These are phyloP conservation scores for Polydrusus tereticollis DNA, from an alignment of 2,888 invertebrate species.

Conservation along the genomic window DNA sequence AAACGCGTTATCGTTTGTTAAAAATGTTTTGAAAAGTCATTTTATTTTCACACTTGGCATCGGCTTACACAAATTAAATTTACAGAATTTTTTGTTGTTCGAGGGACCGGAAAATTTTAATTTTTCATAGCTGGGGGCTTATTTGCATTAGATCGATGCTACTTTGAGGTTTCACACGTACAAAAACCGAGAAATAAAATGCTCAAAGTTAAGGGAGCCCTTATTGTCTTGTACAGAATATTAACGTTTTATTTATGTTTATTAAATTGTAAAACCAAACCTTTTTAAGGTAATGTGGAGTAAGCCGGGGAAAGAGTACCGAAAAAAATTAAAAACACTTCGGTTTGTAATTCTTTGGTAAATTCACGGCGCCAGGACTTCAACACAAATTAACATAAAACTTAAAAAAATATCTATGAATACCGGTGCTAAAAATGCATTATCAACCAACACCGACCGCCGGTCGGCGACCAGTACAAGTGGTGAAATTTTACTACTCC, in stretches of 20 bases:
- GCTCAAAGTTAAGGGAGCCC: neutral
- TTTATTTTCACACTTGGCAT: neutral
- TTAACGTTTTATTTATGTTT: neutral
- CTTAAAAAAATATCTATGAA: too few relatives aligned
- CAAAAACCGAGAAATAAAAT: slow-evolving; percentile 1
- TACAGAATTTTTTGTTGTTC: neutral
- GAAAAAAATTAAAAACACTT: too few relatives aligned
- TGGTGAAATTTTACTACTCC: too few relatives aligned
- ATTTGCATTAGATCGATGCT: neutral
- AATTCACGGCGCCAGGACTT: too few relatives aligned
- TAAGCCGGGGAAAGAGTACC: too few relatives aligned
- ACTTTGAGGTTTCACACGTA: neutral
- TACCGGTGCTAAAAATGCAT: too few relatives aligned
- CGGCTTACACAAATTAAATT: neutral
- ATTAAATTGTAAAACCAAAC: neutral
- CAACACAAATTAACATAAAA: too few relatives aligned
- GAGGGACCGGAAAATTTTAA: neutral
- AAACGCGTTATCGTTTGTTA: neutral
- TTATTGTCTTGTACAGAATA: neutral
- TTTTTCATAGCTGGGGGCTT: neutral
- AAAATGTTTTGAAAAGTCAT: too few relatives aligned
- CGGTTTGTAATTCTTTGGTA: too few relatives aligned
- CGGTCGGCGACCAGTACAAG: too few relatives aligned
- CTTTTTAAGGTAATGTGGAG: too few relatives aligned
- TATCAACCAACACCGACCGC: too few relatives aligned